Evolutionary conservation across 2,797 vertebrate species (phyloP), one percentile per base, ranked within the genome.

Genomic region (Denticeps clupeoides): DNA sequence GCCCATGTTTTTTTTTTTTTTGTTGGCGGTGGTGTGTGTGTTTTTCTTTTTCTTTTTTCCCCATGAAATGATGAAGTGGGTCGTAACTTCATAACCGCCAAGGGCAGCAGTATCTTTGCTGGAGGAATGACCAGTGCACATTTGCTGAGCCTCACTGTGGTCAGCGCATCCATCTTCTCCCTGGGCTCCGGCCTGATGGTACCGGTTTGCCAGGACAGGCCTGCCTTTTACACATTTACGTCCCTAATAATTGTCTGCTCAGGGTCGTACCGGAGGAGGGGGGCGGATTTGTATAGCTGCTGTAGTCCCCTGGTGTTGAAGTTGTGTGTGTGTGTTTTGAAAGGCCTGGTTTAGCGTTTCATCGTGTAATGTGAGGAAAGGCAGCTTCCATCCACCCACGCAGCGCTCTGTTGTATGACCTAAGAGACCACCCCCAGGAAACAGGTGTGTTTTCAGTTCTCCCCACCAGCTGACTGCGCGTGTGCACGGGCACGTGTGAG

Each of bases 361-460:
- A 21, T 47, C 49, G 40, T 21, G 62, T 56, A 55, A 40, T 2
- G 2, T n/a, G 22, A 13, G 41, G 47, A 47, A 41, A 47, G 44
- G 32, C 54, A n/a, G 8, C 47, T 1, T 2, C 5, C 28, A 19
- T 44, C 47, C 49, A 37, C 46, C 45, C 50, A 55, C 52, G 18
- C 44, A 12, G n/a, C 67, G 8, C 65, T 41, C 37, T 54, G 47
- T 29, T 23, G 37, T 46, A 51, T 59, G 43, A 72, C 60, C 49
- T 53, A 49, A n/a, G 37, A 55, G 62, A 41, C 26, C 44, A 11
- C 46, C 13, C n/a, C 55, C 2, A 49, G 42, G 45, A 60, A 65
- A 63, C 58, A 60, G 55, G 55, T 58, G 54, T 49, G 47, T 10
- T 32, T 28, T 26, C 58, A 51, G 45, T 48, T 54, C 24, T 55